These are phyloP conservation scores for Alethe diademata DNA, from an alignment of 2,113 vertebrate species.

Conservation along the genomic window DNA sequence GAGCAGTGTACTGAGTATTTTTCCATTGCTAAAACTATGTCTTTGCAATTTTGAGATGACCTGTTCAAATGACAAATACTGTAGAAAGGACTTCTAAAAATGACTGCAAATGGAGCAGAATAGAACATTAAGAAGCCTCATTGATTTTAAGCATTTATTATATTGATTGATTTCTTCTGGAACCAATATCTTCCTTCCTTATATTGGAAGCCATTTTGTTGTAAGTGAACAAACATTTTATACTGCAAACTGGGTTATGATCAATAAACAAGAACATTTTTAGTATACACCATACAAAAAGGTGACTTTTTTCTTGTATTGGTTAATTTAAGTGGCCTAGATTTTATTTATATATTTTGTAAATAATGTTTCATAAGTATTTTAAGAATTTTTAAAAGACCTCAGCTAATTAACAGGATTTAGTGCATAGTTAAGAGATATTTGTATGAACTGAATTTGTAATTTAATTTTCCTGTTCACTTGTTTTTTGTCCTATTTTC, in stretches of 20 bases:
- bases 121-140: conserved; percentile 48
- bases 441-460: conserved; percentile 48
- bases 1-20: conserved; percentile 42
- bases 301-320: conserved; percentile 53
- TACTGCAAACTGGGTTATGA: conserved; percentile 75
- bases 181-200: conserved; percentile 29
- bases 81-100: conserved; percentile 41
- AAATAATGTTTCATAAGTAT: conserved; percentile 73
- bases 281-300: conserved; percentile 60
- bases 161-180: conserved; percentile 69
- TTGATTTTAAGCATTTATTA: conserved; percentile 71
- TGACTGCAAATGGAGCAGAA: conserved; percentile 14
- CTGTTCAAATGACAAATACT: conserved; percentile 43
- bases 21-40: conserved; percentile 12
- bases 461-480: conserved; percentile 32
- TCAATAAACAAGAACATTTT: conserved; percentile 77
- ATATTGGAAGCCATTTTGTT: conserved; percentile 69
- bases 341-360: conserved; percentile 77
- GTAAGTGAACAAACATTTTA: conserved; percentile 76
- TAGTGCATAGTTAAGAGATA: conserved; percentile 14
- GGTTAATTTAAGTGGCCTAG: conserved; percentile 62
- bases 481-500: conserved; percentile 54
- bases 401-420: conserved; percentile 51
- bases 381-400: conserved; percentile 57
- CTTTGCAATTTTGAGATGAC: conserved; percentile 59